Conservation (phyloP, 2,113 vertebrate genomes). For the Rhagologus leucostigma region DNA sequence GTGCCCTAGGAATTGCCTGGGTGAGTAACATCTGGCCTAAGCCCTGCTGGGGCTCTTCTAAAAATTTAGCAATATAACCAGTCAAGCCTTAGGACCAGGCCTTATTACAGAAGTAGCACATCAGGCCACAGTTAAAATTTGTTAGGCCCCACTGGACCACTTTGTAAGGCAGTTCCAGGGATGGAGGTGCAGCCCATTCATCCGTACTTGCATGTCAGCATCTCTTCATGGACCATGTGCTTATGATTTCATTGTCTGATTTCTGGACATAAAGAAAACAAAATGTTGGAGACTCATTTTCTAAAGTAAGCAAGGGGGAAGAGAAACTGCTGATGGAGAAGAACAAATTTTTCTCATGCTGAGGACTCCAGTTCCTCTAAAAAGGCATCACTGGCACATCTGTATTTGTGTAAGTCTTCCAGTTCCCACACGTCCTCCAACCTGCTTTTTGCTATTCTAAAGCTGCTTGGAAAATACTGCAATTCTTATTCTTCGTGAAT, state of each 20-base stretch:
- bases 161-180: background rate
- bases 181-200: background rate
- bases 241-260: background rate
- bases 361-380: background rate
- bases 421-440: background rate
- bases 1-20: background rate
- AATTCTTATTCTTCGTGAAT: background rate
- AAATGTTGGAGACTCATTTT: background rate
- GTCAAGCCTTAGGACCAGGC: background rate
- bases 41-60: background rate
- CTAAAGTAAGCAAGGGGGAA: background rate
- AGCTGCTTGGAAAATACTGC: background rate
- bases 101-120: background rate
- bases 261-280: background rate
- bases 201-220: background rate
- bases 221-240: background rate
- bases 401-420: background rate
- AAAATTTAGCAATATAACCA: background rate
- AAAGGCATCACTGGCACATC: background rate
- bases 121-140: background rate
- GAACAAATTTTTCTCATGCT: background rate
- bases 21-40: background rate
- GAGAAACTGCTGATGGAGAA: conserved; percentile 2
- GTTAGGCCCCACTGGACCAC: background rate
- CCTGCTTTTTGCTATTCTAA: background rate